Evolutionary conservation across 2,113 vertebrate species (phyloP).

Genomic region (Tragelaphus scriptus): DNA sequence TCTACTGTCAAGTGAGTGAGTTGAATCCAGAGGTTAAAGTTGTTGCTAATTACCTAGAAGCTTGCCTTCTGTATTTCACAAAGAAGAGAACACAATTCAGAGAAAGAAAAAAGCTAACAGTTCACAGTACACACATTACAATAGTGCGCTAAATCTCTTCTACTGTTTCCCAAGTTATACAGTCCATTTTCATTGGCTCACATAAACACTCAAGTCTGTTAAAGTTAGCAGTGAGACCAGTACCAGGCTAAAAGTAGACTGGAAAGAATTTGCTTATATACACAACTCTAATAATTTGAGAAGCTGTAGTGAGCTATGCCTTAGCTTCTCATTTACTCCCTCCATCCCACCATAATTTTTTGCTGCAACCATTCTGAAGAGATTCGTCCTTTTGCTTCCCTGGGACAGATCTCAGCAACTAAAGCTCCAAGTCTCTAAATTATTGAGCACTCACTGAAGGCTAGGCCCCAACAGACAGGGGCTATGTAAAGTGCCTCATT

Average conservation of each 20-base stretch:
- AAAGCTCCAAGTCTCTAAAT: background rate
- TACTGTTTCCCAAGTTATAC: background rate
- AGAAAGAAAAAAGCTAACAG: background rate
- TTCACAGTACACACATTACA: rapidly evolving
- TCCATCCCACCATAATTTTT: background rate
- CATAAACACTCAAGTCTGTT: constrained; percentile 6
- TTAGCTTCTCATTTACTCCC: background rate
- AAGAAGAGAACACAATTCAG: background rate
- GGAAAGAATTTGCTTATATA: constrained; percentile 63
- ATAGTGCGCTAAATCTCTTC: background rate
- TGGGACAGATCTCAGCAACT: background rate
- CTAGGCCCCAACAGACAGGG: background rate
- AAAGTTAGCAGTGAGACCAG: constrained; percentile 34
- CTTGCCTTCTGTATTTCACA: background rate
- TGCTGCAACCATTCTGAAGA: background rate
- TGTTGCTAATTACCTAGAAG: background rate
- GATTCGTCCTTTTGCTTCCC: background rate
- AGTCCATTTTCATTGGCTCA: constrained; percentile 43
- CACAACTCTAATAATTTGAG: constrained; percentile 27
- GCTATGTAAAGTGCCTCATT: background rate
- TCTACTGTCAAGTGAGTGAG: background rate
- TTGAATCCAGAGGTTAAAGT: background rate
- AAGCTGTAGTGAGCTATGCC: background rate
- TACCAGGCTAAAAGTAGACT: constrained; percentile 59
- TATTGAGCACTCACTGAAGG: background rate